Evolutionary conservation across 2,113 vertebrate species (phyloP), one percentile per base, ranked within the genome.

Genomic region (Chaetops frenatus): DNA sequence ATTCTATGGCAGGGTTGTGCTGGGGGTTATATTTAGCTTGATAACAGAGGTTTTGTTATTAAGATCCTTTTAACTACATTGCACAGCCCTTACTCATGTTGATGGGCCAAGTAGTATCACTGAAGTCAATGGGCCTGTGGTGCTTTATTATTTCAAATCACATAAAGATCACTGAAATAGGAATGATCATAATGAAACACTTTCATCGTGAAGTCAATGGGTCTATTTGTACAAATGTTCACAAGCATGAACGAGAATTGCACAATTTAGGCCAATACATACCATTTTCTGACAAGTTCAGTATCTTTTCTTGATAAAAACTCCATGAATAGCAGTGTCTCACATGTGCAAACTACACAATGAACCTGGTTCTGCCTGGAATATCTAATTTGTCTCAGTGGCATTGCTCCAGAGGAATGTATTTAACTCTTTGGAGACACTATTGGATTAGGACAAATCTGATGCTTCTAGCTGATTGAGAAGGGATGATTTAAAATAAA

Each of bases 161-260:
- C 57, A 95, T 78, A 94, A 90, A 81, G 93, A 96, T 96, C 87
- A 81, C 81, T 95, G 94, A 82, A 97, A 94, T 40, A 94, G 86
- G 81, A 92, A 47, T 48, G 51, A 79, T 85, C 91, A 73, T 84
- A 90, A 86, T 90, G 94, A 86, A 86, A 90, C 83, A 93, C 91
- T 95, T 91, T 95, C 93, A 86, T 58, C 48, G 3, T 61, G 38
- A 96, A 95, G 74, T 95, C 91, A 93, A 82, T 96, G 94, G 76
- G 51, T 69, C 79, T 88, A 78, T 96, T 95, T 81, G 92, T 92
- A 79, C 65, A 93, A 95, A 87, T 72, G 61, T 92, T 96, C 90
- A 86, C 79, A 88, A 96, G 86, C 61, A 76, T 85, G 95, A 96
- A 94, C 83, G 64, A 94, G 84, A 92, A 93, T 83, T 81, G 60